Base-by-base conservation (phyloP, 2,113 vertebrate species). In the Elaphurus davidianus region DNA sequence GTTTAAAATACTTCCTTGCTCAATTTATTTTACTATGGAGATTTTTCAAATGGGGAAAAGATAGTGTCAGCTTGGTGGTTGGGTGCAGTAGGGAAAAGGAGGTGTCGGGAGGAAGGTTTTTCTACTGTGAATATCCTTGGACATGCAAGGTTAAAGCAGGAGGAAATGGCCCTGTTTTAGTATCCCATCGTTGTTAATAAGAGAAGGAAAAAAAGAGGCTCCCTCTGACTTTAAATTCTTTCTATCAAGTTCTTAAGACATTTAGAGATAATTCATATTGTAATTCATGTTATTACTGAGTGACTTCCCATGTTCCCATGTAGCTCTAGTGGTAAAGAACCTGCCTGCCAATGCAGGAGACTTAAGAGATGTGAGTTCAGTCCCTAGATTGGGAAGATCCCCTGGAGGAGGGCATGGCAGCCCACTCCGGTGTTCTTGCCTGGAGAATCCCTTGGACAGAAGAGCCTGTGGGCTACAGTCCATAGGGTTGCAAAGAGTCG, bases 1-100 rank as follows among this genome's bases (percentile, higher is more conserved):
- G 82, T 93, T 97, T 94, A 94, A 96, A 97, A 93, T 83, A 30
- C 64, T 96, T 94, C 36, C 81, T 86, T 83, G 84, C 67, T 97
- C 94, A 78, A 91, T 97, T 91, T 96, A 89, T 96, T 88, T 91
- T 64, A 86, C 82, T 88, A 33, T 64, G 16, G 64, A 97, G 59
- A 86, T 87, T 52, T 93, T 95, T 94, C 45, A 45, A 79, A 67
- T 85, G 14, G 45, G 45, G n/a, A 87, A 91, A 60, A 92, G 94
- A 91, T 91, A 71, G 30, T 33, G 8, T 86, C 6, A 0, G 23
- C 71, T 76, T 7, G 1, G 10, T 10, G 30, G n/a, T 54, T 86
- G 36, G 43, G n/a, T 11, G 57, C 57, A 40, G 83, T 45, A 28
- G n/a, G 45, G n/a, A 57, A 13, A 40, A 83, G 60, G 17, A 83